These are phyloP conservation scores for Brachionus paranguensis DNA, from an alignment of 1,140 invertebrate species.

Conservation along the genomic window DNA sequence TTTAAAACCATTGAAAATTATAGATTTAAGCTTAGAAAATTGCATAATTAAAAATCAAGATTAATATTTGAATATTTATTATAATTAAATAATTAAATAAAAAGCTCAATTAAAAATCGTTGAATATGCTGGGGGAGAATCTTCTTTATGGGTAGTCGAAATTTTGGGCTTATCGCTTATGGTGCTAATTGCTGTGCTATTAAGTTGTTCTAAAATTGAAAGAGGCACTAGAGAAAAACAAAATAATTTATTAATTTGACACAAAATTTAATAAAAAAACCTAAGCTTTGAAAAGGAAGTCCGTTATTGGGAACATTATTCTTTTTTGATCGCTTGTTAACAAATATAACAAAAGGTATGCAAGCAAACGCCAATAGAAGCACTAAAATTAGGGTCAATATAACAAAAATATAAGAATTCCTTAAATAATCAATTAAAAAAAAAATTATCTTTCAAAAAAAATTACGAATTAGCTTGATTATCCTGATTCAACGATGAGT, in stretches of 20 bases:
- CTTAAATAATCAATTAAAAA: background rate
- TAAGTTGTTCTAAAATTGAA: background rate
- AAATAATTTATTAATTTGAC: background rate
- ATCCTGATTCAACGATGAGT: background rate
- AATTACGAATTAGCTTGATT: conserved; percentile 15
- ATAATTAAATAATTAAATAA: background rate
- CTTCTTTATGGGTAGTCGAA: background rate
- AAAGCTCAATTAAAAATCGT: conserved; percentile 7
- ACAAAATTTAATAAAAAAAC: background rate
- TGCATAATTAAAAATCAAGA: too few relatives aligned
- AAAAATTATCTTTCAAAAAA: background rate
- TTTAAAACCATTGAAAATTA: too few relatives aligned
- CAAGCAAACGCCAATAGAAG: conserved; percentile 23
- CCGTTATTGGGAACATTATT: background rate
- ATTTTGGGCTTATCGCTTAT: background rate
- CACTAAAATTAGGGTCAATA: conserved; percentile 15
- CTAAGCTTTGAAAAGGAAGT: conserved; percentile 21
- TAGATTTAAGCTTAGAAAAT: too few relatives aligned
- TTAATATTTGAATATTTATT: too few relatives aligned
- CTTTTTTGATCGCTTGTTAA: conserved; percentile 26
- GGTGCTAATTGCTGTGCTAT: background rate
- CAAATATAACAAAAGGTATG: conserved; percentile 25
- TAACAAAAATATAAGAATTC: conserved; percentile 26
- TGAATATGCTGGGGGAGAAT: conserved; percentile 22
- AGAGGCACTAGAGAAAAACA: background rate